A percentile compares a stretch with the other conserved stretches of the same genome.
Conservation (phyloP, 2,888 invertebrate genomes). For the Yponomeuta plumbellus region DNA sequence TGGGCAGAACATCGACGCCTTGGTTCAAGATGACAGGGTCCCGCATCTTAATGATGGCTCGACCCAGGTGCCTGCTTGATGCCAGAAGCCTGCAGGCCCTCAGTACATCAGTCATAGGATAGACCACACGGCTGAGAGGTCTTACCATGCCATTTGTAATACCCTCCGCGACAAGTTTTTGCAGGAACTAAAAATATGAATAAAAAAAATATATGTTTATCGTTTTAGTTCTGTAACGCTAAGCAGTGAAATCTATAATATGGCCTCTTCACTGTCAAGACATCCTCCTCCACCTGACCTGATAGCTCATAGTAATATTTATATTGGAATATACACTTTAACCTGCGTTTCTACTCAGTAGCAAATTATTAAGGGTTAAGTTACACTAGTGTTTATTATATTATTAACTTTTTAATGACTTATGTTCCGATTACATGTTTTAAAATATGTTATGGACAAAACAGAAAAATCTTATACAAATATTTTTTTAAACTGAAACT, state of each 20-base stretch:
- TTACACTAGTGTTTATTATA: too few species aligned
- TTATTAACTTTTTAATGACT: too few species aligned
- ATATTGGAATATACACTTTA: too few species aligned
- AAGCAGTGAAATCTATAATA: background rate
- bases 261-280: background rate
- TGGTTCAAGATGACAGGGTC: slow-evolving; percentile 29
- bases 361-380: too few species aligned
- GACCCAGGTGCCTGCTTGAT: slow-evolving; percentile 78
- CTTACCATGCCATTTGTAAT: slow-evolving; percentile 79
- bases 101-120: slow-evolving; percentile 78
- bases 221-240: background rate
- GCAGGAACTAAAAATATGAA: slow-evolving; percentile 46
- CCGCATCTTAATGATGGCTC: slow-evolving; percentile 38
- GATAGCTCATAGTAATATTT: too few species aligned
- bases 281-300: too few species aligned
- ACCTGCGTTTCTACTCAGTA: too few species aligned
- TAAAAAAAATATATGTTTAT: background rate
- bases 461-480: too few species aligned
- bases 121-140: slow-evolving; percentile 81
- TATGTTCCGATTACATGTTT: too few species aligned
- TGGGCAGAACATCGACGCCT: slow-evolving; percentile 32
- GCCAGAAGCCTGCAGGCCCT: slow-evolving; percentile 80
- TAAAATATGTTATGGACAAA: too few species aligned
- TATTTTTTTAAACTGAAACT: too few species aligned
- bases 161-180: slow-evolving; percentile 75